phyloP scores from a whole-genome alignment of 2,113 vertebrate species.

The Megaceryle maxima region DNA sequence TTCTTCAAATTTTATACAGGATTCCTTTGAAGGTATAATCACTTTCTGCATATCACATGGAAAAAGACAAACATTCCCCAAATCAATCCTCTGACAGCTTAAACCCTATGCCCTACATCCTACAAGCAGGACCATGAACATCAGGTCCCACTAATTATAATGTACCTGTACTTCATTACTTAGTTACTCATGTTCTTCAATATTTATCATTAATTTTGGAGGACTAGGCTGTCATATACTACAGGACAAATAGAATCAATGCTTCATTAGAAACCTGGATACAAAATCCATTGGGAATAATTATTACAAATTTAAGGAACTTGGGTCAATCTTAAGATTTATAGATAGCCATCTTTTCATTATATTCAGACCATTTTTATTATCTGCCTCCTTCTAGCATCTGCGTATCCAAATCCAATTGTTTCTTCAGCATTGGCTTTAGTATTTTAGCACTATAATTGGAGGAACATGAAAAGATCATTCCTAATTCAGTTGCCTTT shows the following conservation, averaged over 20 bases:
- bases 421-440: neutral
- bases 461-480: neutral
- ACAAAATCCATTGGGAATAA: neutral
- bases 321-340: neutral
- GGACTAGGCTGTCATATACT: neutral
- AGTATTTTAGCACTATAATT: neutral
- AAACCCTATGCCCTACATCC: neutral
- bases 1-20: neutral
- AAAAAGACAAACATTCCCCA: neutral
- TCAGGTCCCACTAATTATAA: neutral
- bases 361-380: neutral
- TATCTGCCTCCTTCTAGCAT: neutral
- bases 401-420: neutral
- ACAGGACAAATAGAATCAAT: neutral
- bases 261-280: neutral
- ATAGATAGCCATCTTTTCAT: neutral
- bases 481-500: neutral
- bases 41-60: neutral
- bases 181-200: neutral
- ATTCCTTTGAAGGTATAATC: neutral
- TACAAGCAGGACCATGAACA: neutral
- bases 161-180: neutral
- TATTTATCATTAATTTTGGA: neutral
- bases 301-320: neutral
- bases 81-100: neutral